A percentile compares a stretch with the other conserved stretches of the same genome.
Evolutionary conservation across 2,113 vertebrate genomes (phyloP).

Genomic region (Vicugna pacos): DNA sequence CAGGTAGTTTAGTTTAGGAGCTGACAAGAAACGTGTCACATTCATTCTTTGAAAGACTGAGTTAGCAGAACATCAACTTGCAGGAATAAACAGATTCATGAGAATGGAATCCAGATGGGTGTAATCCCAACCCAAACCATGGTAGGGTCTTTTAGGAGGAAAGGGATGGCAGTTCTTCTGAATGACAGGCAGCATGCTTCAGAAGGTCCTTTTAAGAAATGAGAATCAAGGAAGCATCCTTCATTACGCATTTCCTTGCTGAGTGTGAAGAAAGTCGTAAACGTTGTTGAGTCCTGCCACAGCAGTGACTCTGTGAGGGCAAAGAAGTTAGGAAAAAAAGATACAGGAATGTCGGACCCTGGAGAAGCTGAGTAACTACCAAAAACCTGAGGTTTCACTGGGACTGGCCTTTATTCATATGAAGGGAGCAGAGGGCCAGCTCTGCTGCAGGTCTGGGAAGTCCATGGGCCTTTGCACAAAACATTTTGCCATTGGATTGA

Average conservation of each 20-base stretch:
- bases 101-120: background rate
- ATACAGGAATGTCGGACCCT: background rate
- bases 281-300: background rate
- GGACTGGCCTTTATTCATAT: background rate
- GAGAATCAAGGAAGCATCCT: background rate
- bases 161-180: background rate
- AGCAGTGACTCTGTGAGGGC: background rate
- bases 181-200: background rate
- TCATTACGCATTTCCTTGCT: background rate
- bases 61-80: background rate
- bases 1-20: constrained; percentile 23
- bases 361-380: background rate
- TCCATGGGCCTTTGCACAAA: background rate
- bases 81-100: background rate
- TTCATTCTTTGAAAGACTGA: constrained; percentile 8
- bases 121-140: background rate
- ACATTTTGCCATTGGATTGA: background rate
- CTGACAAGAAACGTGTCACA: background rate
- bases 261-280: background rate
- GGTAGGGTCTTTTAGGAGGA: background rate
- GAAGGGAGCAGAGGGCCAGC: background rate
- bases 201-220: background rate
- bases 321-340: background rate
- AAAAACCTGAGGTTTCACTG: background rate
- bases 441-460: background rate